These are phyloP conservation scores for Tetranychus piercei DNA, from an alignment of 2,888 invertebrate species.

Conservation along the genomic window DNA sequence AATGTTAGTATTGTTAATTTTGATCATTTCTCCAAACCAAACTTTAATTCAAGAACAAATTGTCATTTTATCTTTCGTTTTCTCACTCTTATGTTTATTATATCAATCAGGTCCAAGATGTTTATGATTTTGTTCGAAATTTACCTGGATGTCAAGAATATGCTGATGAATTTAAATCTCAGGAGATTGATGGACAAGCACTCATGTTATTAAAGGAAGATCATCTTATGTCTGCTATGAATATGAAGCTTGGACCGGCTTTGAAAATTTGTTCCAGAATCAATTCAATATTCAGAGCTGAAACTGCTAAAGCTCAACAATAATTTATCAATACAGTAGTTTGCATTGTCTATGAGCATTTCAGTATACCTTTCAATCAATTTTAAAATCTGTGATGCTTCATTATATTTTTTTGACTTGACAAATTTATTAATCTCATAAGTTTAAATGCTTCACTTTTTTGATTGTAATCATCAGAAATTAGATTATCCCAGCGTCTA, in stretches of 20 bases:
- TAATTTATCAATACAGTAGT: no score
- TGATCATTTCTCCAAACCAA: neutral
- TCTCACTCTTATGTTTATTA: slow-evolving; percentile 19
- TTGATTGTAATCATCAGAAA: no score
- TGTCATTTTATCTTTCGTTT: neutral
- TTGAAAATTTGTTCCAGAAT: slow-evolving; percentile 85
- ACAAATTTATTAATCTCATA: no score
- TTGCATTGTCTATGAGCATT: no score
- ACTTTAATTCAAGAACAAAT: neutral
- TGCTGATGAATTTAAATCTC: slow-evolving; percentile 79
- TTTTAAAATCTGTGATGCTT: no score
- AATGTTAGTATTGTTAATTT: slow-evolving; percentile 30
- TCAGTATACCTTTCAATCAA: no score
- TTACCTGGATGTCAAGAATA: slow-evolving; percentile 78
- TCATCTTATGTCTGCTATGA: slow-evolving; percentile 80
- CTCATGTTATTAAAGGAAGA: slow-evolving; percentile 75
- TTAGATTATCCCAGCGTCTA: no score
- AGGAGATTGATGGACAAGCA: slow-evolving; percentile 91
- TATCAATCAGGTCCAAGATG: slow-evolving; percentile 51
- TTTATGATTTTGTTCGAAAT: slow-evolving; percentile 65
- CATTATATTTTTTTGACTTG: no score
- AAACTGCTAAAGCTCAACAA: neutral
- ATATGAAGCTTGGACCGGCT: slow-evolving; percentile 86
- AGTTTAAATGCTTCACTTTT: no score
- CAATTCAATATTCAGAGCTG: neutral